Evolutionary conservation across 2,888 invertebrate species (phyloP).

Genomic region (Melanophora roralis): DNA sequence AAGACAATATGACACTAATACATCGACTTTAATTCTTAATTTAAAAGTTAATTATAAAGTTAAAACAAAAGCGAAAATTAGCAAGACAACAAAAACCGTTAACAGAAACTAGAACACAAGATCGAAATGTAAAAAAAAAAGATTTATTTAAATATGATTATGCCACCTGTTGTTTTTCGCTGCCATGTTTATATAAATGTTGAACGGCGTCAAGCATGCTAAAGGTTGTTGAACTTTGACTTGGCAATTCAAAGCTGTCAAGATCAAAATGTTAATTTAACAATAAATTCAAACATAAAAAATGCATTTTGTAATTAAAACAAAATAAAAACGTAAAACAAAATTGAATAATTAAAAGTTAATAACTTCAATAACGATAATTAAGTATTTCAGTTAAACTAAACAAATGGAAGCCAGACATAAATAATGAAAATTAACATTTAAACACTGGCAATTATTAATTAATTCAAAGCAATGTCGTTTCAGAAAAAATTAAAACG

Average conservation of each 20-base stretch:
- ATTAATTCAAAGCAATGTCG: too few species aligned
- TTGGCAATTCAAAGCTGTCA: neutral
- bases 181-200: slow-evolving; percentile 8
- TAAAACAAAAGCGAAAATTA: neutral
- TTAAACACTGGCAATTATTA: too few species aligned
- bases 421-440: slow-evolving; percentile 19
- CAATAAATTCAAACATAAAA: neutral
- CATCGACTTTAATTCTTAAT: slow-evolving; percentile 16
- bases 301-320: neutral
- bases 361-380: slow-evolving; percentile 34
- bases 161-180: slow-evolving; percentile 45
- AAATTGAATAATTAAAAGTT: slow-evolving; percentile 20
- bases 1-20: too few species aligned
- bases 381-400: slow-evolving; percentile 37
- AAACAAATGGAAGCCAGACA: neutral
- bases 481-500: too few species aligned
- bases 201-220: slow-evolving; percentile 42
- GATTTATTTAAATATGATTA: slow-evolving; percentile 4
- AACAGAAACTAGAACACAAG: slow-evolving; percentile 13
- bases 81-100: slow-evolving; percentile 28
- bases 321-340: neutral
- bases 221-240: slow-evolving; percentile 45
- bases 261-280: neutral
- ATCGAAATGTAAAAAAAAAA: slow-evolving; percentile 26
- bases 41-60: neutral